phyloP scores from a whole-genome alignment of 2,797 vertebrate genomes.

The Microctenopoma steveboyesi region DNA sequence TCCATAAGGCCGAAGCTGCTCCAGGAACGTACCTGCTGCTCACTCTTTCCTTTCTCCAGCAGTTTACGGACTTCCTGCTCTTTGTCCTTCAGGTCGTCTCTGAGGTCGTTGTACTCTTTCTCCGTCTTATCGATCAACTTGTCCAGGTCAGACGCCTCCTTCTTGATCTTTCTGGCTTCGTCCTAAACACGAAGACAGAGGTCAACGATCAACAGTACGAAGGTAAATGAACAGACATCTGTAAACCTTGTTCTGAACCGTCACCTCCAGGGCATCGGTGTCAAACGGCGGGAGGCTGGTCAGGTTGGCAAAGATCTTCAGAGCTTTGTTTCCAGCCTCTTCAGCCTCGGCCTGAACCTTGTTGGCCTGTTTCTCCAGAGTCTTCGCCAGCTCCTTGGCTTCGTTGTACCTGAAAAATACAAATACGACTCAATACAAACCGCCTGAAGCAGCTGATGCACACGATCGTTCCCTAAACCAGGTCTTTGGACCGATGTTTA shows the following conservation, averaged over 20 bases:
- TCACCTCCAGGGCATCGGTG: conserved; percentile 89
- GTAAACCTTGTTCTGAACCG: no score
- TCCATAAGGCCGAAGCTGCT: neutral
- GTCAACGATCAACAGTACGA: neutral
- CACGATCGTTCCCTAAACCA: no score
- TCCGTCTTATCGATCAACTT: conserved; percentile 91
- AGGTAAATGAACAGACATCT: no score
- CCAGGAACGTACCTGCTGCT: conserved; percentile 89
- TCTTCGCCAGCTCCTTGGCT: conserved; percentile 91
- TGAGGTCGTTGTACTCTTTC: conserved; percentile 91
- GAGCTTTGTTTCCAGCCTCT: conserved; percentile 88
- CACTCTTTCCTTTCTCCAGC: conserved; percentile 93
- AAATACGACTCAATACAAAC: neutral
- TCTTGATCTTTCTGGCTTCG: conserved; percentile 93
- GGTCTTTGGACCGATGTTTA: no score
- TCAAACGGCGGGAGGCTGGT: conserved; percentile 88
- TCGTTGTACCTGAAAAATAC: conserved; percentile 88
- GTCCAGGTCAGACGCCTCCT: conserved; percentile 91
- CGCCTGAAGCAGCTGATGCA: no score
- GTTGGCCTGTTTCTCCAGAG: conserved; percentile 91
- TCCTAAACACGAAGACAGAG: conserved; percentile 77
- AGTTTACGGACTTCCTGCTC: conserved; percentile 93
- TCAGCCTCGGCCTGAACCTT: conserved; percentile 90
- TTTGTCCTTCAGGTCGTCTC: conserved; percentile 92
- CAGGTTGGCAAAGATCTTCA: conserved; percentile 94